Conservation (phyloP, 2,113 vertebrate species). For the Burhinus bistriatus region DNA sequence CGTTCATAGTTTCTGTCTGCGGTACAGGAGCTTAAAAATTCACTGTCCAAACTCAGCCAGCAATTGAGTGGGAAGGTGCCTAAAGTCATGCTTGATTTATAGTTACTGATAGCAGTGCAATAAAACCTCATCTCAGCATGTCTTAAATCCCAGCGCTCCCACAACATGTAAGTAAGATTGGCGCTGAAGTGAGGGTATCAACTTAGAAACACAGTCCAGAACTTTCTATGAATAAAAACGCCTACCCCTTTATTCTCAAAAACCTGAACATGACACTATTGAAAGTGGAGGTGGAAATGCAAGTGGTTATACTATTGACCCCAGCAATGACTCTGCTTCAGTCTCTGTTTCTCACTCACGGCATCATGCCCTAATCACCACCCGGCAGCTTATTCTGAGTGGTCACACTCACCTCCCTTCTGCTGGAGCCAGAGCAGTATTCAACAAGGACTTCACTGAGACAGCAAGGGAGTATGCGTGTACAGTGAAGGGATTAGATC, state of each 20-base stretch:
- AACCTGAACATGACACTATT: background rate
- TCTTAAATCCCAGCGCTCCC: background rate
- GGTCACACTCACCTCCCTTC: background rate
- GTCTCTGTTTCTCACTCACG: background rate
- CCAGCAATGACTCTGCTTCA: background rate
- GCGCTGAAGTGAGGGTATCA: background rate
- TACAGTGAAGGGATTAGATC: background rate
- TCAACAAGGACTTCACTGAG: background rate
- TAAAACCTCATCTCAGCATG: background rate
- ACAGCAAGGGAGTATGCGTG: background rate
- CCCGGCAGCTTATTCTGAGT: background rate
- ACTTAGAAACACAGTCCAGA: background rate
- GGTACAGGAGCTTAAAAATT: background rate
- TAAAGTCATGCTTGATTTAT: background rate
- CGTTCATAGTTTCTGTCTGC: background rate
- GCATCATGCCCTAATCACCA: background rate
- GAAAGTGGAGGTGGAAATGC: background rate
- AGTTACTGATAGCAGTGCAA: background rate
- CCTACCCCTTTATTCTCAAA: background rate
- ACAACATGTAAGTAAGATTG: rapidly evolving
- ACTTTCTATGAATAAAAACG: background rate
- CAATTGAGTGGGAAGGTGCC: background rate
- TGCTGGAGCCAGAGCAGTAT: background rate
- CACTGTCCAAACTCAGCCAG: background rate
- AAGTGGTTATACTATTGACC: background rate